Evolutionary conservation across 37 sponge, comb jelly and placozoan genomes (phyloP).

Genomic region (Cladorhizidae sp.): DNA sequence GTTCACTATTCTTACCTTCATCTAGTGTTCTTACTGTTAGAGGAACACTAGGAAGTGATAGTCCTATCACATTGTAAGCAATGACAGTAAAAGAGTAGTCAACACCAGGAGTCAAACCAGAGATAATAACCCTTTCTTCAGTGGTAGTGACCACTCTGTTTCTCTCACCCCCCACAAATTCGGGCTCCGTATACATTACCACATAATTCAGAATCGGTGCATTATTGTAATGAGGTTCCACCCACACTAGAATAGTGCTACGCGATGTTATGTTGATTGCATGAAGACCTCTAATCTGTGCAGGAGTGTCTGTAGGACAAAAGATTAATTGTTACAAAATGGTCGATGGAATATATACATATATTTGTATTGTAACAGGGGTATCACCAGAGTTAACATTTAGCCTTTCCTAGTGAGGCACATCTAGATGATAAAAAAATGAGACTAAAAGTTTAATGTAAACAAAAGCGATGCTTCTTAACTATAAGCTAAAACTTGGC

Average conservation of each 20-base stretch:
- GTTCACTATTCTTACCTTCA: conserved; percentile 19
- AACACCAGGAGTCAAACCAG: conserved; percentile 47
- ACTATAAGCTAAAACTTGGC: too few relatives aligned
- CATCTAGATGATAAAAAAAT: too few relatives aligned
- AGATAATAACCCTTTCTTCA: conserved; percentile 10
- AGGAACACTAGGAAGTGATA: conserved; percentile 23
- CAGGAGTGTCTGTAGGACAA: conserved; percentile 32
- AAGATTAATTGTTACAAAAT: conserved; percentile 1
- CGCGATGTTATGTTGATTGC: conserved; percentile 19
- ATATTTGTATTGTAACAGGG: too few relatives aligned
- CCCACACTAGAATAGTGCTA: conserved; percentile 18
- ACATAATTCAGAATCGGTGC: conserved; percentile 46
- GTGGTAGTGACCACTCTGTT: background rate
- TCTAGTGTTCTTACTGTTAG: conserved; percentile 24
- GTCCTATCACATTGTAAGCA: conserved; percentile 58
- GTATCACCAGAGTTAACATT: too few relatives aligned
- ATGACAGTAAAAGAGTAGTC: conserved; percentile 49
- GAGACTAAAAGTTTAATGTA: too few relatives aligned
- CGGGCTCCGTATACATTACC: conserved; percentile 3
- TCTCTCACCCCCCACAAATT: conserved; percentile 12
- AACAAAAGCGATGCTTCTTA: too few relatives aligned
- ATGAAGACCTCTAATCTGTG: conserved; percentile 20
- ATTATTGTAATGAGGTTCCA: conserved; percentile 73
- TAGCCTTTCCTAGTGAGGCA: too few relatives aligned
- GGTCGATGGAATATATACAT: too few relatives aligned